phyloP scores from a whole-genome alignment of 1,140 invertebrate species.

The Nebria ingens region DNA sequence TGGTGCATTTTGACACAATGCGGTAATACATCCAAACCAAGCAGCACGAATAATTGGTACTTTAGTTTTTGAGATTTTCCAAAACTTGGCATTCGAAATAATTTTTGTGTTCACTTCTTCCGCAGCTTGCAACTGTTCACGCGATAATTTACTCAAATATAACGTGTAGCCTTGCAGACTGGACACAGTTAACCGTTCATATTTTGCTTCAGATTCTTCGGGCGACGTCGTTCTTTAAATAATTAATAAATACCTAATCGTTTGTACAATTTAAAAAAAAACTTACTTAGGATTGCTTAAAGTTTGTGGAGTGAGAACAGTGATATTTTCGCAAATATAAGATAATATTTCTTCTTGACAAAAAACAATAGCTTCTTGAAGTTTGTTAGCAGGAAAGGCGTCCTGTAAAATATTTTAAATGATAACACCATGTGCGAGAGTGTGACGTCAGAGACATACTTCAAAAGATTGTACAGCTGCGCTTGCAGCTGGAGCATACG shows the following conservation, averaged over 20 bases:
- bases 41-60: slow-evolving; percentile 44
- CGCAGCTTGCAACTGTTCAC: slow-evolving; percentile 40
- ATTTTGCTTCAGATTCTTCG: slow-evolving; percentile 65
- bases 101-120: slow-evolving; percentile 41
- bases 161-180: slow-evolving; percentile 56
- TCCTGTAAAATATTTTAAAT: slow-evolving; percentile 32
- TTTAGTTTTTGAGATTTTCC: slow-evolving; percentile 56
- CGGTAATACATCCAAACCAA: slow-evolving; percentile 55
- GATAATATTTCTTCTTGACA: slow-evolving; percentile 68
- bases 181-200: slow-evolving; percentile 53
- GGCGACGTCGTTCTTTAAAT: slow-evolving; percentile 37
- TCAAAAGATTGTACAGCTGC: slow-evolving; percentile 60
- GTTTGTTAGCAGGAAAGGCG: slow-evolving; percentile 60
- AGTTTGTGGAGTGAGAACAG: slow-evolving; percentile 51
- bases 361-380: slow-evolving; percentile 59
- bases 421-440: background rate
- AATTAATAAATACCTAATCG: slow-evolving; percentile 17
- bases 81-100: slow-evolving; percentile 54
- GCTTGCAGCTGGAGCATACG: slow-evolving; percentile 65
- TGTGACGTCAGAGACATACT: slow-evolving; percentile 36
- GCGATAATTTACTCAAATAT: slow-evolving; percentile 44
- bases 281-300: slow-evolving; percentile 46
- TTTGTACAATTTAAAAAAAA: slow-evolving; percentile 9
- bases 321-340: slow-evolving; percentile 59
- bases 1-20: slow-evolving; percentile 44